Base-by-base conservation (phyloP, 2,797 vertebrate species). In the Botia almorhae region DNA sequence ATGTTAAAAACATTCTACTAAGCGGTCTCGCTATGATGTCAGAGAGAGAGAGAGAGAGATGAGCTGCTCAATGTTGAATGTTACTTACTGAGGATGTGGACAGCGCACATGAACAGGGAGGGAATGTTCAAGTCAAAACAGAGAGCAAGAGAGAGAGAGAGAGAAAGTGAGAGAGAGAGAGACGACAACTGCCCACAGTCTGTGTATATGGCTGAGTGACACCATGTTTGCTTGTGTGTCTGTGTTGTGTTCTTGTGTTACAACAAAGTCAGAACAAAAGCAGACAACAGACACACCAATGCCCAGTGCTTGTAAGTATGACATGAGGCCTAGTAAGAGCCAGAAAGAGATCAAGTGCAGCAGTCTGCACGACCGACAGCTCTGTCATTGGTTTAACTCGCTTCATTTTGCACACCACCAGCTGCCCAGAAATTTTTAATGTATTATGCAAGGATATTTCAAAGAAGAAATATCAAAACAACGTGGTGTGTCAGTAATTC, bases 91-190 rank as follows among this genome's bases (percentile, higher is more conserved):
- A 58, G 80, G 67, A 83, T 75, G 85, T 85, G 89, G 91, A 92
- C 90, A 92, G 90, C 89, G 85, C 87, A 86, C 87, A 90, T 68
- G 51, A 87, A 90, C 87, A 86, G 89, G 64, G 88, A 89, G 89
- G 92, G 91, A 91, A 88, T 91, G 91, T 89, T 91, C n/a, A 87
- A 90, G 89, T 89, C 78, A 85, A 85, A 83, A 85, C 79, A 86
- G 82, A 60, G n/a, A 67, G 74, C 69, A 85, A 76, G 69, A 56
- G 56, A 80, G 60, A 83, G 77, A 83, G 73, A 86, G 85, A 16
- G 74, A n/a, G n/a, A n/a, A n/a, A n/a, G n/a, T 85, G 74, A 58
- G 19, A 72, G 82, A 60, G 69, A 50, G 58, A 67, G 51, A 83
- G 73, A 83, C 79, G 76, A 87, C 87, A 89, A 83, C 81, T 88